Conservation (phyloP, 2,113 vertebrate species). For the Cyprinodon tularosa region DNA sequence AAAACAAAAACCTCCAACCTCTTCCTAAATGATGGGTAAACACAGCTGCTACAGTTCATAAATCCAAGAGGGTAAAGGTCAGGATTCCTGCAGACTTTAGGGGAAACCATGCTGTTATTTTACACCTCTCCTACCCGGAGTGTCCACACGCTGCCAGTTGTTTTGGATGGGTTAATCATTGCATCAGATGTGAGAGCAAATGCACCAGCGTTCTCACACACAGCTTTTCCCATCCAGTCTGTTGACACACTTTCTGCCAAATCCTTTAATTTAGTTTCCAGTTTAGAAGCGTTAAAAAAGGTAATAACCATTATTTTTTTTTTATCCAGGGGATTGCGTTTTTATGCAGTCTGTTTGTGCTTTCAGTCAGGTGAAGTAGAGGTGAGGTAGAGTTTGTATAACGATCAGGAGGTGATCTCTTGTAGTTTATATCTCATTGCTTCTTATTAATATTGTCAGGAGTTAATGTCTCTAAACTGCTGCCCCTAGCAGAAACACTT, state of each 20-base stretch:
- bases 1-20: background rate
- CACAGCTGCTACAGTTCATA: conserved; percentile 56
- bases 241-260: background rate
- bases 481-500: too few relatives aligned
- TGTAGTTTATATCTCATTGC: background rate
- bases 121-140: conserved; percentile 5
- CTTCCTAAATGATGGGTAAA: conserved; percentile 28
- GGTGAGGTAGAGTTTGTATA: too few relatives aligned
- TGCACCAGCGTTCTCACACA: conserved; percentile 4
- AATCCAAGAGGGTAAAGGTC: conserved; percentile 27
- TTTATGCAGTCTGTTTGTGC: conserved; percentile 1
- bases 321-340: conserved; percentile 2
- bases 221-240: background rate
- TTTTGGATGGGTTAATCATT: conserved; percentile 56
- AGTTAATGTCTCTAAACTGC: background rate
- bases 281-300: background rate
- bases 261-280: conserved; percentile 3
- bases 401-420: too few relatives aligned
- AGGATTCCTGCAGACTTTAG: conserved; percentile 23
- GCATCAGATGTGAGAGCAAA: conserved; percentile 43
- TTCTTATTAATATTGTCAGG: background rate
- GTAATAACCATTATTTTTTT: background rate
- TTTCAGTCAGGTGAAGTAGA: background rate
- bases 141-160: background rate
- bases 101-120: conserved; percentile 29